Conservation (phyloP, 2,113 vertebrate genomes). For the Dicrurus megarhynchus region DNA sequence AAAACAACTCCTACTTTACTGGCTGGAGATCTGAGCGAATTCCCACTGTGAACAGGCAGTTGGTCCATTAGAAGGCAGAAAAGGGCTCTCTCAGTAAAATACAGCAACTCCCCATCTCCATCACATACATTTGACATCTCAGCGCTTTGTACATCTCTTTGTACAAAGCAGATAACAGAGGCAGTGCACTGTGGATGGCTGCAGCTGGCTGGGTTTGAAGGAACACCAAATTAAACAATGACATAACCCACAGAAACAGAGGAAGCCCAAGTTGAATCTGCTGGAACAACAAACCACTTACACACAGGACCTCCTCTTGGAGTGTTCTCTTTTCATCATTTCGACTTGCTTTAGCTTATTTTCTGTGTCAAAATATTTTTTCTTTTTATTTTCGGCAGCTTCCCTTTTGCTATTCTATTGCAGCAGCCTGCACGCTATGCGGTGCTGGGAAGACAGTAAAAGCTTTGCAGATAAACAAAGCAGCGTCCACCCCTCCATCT, state of each 20-base stretch:
- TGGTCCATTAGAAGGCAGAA: constrained; percentile 43
- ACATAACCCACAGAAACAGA: constrained; percentile 24
- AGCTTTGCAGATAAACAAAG: background rate
- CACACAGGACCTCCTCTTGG: background rate
- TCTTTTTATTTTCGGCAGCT: background rate
- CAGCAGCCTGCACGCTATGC: fast-evolving
- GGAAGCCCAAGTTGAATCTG: constrained; percentile 16
- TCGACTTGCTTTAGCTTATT: background rate
- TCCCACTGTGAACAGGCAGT: constrained; percentile 32
- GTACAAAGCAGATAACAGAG: background rate
- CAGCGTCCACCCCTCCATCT: background rate
- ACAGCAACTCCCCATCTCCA: background rate
- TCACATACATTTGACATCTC: background rate
- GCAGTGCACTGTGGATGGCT: background rate
- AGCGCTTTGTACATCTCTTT: background rate
- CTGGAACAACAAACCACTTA: background rate
- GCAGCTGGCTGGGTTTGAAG: constrained; percentile 20
- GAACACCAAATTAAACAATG: constrained; percentile 47
- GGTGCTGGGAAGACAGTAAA: background rate
- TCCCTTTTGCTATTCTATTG: background rate
- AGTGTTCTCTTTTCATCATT: background rate
- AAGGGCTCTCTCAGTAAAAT: constrained; percentile 25
- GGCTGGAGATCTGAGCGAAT: constrained; percentile 37
- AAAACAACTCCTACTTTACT: constrained; percentile 42
- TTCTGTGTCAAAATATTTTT: background rate